These are phyloP conservation scores for Karalla daura DNA, from an alignment of 2,797 vertebrate genomes.

Conservation along the genomic window DNA sequence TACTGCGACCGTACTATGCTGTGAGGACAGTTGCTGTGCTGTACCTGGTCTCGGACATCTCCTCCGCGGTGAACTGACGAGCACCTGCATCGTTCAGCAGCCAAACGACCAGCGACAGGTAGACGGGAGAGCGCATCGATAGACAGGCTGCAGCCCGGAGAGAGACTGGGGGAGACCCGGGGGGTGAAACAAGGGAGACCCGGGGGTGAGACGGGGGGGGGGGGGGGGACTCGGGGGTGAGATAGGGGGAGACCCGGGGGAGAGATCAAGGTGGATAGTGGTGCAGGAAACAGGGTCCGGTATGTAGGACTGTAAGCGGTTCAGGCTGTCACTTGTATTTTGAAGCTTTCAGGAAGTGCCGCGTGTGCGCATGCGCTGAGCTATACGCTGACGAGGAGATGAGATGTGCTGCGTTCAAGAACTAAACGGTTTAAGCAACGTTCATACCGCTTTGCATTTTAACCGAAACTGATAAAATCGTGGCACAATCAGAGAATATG, in stretches of 20 bases:
- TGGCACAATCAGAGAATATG: too few species aligned
- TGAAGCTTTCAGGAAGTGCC: conserved; percentile 43
- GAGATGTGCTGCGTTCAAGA: conserved; percentile 7
- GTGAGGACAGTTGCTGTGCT: too few species aligned
- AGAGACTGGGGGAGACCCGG: background rate
- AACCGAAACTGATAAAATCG: too few species aligned
- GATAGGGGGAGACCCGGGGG: background rate
- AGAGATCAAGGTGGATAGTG: too few species aligned
- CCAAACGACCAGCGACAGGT: conserved; percentile 26
- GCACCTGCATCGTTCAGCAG: conserved; percentile 37
- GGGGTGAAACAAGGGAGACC: too few species aligned
- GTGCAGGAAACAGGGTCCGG: accelerated
- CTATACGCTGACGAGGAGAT: conserved; percentile 16
- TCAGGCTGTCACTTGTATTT: background rate
- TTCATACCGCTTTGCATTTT: too few species aligned
- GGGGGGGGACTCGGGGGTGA: background rate
- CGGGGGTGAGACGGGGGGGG: background rate
- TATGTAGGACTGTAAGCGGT: accelerated
- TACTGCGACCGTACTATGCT: too few species aligned
- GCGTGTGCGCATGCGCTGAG: conserved; percentile 38
- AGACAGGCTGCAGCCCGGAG: background rate
- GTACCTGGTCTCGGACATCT: conserved; percentile 65
- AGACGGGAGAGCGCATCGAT: conserved; percentile 55
- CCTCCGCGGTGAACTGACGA: conserved; percentile 57
- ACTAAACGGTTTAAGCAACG: background rate